phyloP scores from a whole-genome alignment of 2,797 vertebrate species.

The Linurgus olivaceus region DNA sequence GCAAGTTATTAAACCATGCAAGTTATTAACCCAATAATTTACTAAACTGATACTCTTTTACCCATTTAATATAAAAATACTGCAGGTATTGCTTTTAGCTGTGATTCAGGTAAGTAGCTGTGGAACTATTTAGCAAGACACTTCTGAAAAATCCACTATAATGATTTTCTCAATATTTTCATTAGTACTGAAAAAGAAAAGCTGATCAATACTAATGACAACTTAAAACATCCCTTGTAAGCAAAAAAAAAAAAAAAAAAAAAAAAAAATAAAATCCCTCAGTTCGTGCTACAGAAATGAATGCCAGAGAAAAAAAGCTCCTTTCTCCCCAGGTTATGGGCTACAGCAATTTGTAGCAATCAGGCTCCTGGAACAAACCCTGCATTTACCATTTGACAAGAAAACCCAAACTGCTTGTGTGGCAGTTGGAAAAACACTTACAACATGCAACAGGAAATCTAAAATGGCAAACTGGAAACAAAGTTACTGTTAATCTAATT shows the following conservation, averaged over 20 bases:
- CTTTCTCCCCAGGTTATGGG: neutral
- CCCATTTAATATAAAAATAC: neutral
- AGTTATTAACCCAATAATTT: neutral
- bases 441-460: neutral
- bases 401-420: constrained; percentile 68
- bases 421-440: constrained; percentile 3
- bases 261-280: too few species aligned
- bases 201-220: neutral
- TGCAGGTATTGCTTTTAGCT: neutral
- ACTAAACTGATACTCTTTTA: neutral
- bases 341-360: neutral
- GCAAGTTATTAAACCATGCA: neutral
- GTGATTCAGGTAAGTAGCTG: neutral
- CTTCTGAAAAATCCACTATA: neutral
- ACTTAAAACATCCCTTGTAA: neutral
- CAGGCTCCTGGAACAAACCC: constrained; percentile 72
- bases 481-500: neutral
- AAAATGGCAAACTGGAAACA: neutral
- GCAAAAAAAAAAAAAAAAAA: neutral
- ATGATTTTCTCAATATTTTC: neutral
- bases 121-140: neutral
- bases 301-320: neutral
- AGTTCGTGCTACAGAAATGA: neutral
- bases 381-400: constrained; percentile 62
- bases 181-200: neutral